These are phyloP conservation scores for Columbina picui DNA, from an alignment of 2,113 vertebrate species.

Conservation along the genomic window DNA sequence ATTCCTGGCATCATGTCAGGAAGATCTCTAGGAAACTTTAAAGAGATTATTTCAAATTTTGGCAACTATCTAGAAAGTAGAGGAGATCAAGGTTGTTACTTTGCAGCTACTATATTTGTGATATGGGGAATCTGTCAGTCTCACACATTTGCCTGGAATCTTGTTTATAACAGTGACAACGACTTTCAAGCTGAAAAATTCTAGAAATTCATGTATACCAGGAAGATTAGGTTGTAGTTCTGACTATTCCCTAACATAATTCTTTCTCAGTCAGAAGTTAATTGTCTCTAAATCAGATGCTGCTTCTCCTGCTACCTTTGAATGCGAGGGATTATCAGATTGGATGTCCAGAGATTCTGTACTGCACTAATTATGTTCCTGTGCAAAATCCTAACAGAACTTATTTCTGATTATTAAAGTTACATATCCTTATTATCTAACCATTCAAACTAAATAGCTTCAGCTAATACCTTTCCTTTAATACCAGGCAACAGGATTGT, in stretches of 20 bases:
- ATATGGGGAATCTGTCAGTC: not conserved
- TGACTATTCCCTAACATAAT: not conserved
- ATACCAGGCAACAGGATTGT: not conserved
- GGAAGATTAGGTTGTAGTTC: slow-evolving; percentile 19
- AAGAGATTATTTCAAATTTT: not conserved
- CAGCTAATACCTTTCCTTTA: not conserved
- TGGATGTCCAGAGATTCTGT: not conserved
- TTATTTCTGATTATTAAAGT: not conserved
- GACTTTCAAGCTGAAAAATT: slow-evolving; percentile 13
- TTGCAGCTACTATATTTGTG: not conserved
- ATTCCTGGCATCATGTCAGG: not conserved
- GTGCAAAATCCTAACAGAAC: not conserved
- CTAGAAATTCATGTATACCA: not conserved
- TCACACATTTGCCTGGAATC: not conserved
- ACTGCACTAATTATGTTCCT: not conserved
- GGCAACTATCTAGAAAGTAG: not conserved
- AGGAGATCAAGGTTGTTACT: not conserved
- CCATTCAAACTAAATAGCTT: slow-evolving; percentile 16
- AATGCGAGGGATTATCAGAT: not conserved
- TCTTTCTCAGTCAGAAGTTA: slow-evolving; percentile 7
- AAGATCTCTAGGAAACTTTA: not conserved
- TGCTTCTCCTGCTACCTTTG: not conserved
- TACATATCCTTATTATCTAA: not conserved
- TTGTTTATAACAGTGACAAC: not conserved
- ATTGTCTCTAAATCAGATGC: not conserved